Conservation (phyloP, 1,140 invertebrate genomes). For the Ruditapes philippinarum region DNA sequence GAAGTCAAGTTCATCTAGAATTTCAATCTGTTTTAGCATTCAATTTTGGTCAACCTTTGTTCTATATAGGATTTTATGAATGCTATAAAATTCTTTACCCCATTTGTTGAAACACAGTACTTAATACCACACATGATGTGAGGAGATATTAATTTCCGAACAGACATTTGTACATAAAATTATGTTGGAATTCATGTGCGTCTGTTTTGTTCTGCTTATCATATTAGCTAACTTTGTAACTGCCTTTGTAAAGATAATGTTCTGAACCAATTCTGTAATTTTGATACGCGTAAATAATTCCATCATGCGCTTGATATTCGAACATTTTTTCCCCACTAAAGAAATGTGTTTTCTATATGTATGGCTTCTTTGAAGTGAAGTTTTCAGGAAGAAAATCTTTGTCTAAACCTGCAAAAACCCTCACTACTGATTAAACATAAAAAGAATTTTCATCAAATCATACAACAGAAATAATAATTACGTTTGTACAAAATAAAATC, state of each 20-base stretch:
- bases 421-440: background rate
- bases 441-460: background rate
- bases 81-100: conserved; percentile 14
- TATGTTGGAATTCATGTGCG: conserved; percentile 22
- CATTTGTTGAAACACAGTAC: conserved; percentile 40
- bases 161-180: conserved; percentile 39
- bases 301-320: background rate
- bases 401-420: background rate
- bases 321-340: background rate
- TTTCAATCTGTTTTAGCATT: background rate
- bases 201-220: conserved; percentile 24
- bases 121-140: conserved; percentile 28
- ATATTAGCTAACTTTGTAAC: background rate
- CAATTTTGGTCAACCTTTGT: background rate
- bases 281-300: background rate
- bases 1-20: background rate
- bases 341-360: background rate
- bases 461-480: background rate
- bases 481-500: background rate
- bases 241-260: background rate
- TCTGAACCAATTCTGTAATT: background rate
- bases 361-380: background rate
- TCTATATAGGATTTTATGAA: background rate
- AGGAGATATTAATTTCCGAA: conserved; percentile 16
- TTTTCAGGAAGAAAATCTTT: background rate